Evolutionary conservation across 2,113 vertebrate species (phyloP), one percentile per base, ranked within the genome.

Genomic region (Corythoichthys haematopterus): DNA sequence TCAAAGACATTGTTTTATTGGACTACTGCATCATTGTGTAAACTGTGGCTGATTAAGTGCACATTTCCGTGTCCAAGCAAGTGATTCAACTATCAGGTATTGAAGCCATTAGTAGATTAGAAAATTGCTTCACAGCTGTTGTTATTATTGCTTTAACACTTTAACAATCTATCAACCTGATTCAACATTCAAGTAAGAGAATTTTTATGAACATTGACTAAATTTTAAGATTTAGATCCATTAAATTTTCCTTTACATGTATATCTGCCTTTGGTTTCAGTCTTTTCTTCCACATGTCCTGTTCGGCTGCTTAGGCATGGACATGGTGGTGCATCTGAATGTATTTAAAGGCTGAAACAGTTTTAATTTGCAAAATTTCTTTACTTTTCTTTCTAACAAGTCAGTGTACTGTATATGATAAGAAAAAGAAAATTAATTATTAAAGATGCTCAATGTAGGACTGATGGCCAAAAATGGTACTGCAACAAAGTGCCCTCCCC

Each of bases 1-100:
- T 84, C 76, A 77, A 72, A 71, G 43, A 28, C 75, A 74, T 76
- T 81, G 64, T 80, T 79, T 79, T 77, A 84, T 77, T 81, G 62
- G 67, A 83, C 47, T 58, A 43, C 47, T 69, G 70, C n/a, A 36
- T 66, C 70, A 78, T 68, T 81, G 77, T 83, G 66, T 80, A 60
- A 80, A 70, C 3, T 48, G 50, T 59, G 60, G 20, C 52, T 60
- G 68, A 82, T 70, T 71, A 70, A 37, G 35, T 40, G 48, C 37
- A 62, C 33, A 56, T 65, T 75, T 62, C 40, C 52, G 7, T 53
- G 48, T 64, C 57, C 40, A 28, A 66, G 14, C 59, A 71, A 14
- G 57, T 66, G 43, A 67, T 51, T 65, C 14, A 57, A 45, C 33
- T 63, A 68, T 67, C 14, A 60, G 13, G 20, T 46, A 64, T 56